Evolutionary conservation across 2,113 vertebrate species (phyloP), one percentile per base, ranked within the genome.

Genomic region (Benitochromis conjunctus): DNA sequence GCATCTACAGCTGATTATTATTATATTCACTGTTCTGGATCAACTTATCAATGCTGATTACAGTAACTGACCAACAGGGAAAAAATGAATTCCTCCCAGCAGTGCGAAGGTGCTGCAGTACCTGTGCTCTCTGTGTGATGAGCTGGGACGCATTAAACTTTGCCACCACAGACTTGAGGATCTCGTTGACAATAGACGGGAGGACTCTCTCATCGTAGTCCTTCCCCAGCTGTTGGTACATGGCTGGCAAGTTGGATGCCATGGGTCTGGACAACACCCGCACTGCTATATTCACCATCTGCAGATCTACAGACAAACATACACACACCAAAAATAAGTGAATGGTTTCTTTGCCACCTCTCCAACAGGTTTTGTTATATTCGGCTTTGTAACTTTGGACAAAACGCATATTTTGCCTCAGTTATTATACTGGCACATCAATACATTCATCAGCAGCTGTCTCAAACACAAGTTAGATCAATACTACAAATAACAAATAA

Each of bases 111-210:
- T 76, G 55, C 6, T 16, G 10, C 11, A 9, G 46, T 74, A 98
- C 98, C 97, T 99, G 98, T 7, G 97, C 97, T 88, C 98, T 94
- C 92, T 99, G 98, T 0, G 98, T 99, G 91, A 98, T 99, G 87
- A 99, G 97, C 93, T 99, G 98, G 0, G 98, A 99, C 11, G 98
- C 98, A 0, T 98, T 99, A 86, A 99, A 99, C 95, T 99, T 99
- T 87, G 97, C 98, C 69, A 98, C 98, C 26, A 99, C 98, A 0
- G 97, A 98, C 94, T 98, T 99, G 55, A 99, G 97, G 66, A 98
- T 97, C 92, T 99, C 97, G 0, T 98, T 98, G 64, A 98, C 98
- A 1, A 98, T 98, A 85, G 98, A 98, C 0, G 98, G 97, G 91
- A 99, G 91, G 18, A 99, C 98, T 0, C 97, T 92, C 83, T 98